phyloP scores from a whole-genome alignment of 2,888 invertebrate species.

The Oscheius sp. region DNA sequence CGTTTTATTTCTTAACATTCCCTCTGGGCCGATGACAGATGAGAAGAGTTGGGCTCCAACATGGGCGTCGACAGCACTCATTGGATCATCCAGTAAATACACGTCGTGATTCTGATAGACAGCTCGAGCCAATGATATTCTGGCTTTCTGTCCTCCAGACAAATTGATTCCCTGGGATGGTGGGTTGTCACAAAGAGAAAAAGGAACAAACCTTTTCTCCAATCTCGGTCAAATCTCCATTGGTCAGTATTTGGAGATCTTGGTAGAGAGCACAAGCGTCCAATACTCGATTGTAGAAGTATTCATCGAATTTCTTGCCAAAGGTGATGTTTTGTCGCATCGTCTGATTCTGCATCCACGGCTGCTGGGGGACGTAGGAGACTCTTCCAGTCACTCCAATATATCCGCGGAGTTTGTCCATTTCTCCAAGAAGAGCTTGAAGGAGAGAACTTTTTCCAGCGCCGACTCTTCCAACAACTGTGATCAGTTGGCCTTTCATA shows the following conservation, averaged over 20 bases:
- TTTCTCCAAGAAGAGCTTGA: conserved; percentile 80
- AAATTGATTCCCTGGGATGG: conserved; percentile 64
- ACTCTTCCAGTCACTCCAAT: conserved; percentile 72
- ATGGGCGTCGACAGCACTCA: conserved; percentile 93
- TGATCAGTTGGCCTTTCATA: conserved; percentile 58
- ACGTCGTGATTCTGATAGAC: conserved; percentile 88
- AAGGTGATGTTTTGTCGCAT: conserved; percentile 91
- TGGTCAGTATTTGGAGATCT: conserved; percentile 61
- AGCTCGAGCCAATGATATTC: conserved; percentile 88
- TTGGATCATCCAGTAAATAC: conserved; percentile 92
- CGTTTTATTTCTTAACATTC: conserved; percentile 76
- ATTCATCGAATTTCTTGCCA: conserved; percentile 68
- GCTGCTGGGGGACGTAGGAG: conserved; percentile 92
- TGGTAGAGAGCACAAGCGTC: conserved; percentile 63
- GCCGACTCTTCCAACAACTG: conserved; percentile 68
- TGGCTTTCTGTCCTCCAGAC: conserved; percentile 72
- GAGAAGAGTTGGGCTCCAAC: conserved; percentile 82
- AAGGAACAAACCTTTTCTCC: conserved; percentile 61
- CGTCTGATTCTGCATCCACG: conserved; percentile 98
- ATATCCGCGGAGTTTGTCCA: conserved; percentile 62
- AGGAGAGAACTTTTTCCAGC: conserved; percentile 75
- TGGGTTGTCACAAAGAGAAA: neutral
- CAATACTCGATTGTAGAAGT: conserved; percentile 66
- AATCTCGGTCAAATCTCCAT: conserved; percentile 67
- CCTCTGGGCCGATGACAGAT: conserved; percentile 67